Evolutionary conservation across 1,140 invertebrate genomes (phyloP).

Genomic region (Spodoptera litura): DNA sequence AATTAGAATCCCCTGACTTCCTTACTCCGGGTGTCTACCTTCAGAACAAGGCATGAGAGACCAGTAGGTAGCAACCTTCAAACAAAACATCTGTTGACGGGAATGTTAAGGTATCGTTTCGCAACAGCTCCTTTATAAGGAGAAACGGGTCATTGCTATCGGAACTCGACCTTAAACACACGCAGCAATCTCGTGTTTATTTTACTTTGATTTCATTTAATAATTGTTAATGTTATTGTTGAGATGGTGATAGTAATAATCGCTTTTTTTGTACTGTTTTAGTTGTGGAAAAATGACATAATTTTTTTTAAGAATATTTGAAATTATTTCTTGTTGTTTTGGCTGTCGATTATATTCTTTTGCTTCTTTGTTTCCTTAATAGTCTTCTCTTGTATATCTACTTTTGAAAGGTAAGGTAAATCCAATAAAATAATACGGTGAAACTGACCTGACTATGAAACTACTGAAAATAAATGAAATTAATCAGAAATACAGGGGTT

Average conservation of each 20-base stretch:
- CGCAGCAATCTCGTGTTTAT: slow-evolving; percentile 23
- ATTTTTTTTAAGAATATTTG: no score
- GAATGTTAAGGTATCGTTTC: slow-evolving; percentile 66
- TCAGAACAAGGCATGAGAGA: slow-evolving; percentile 5
- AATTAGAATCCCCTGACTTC: background rate
- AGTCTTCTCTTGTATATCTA: no score
- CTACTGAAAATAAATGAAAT: no score
- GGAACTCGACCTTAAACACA: slow-evolving; percentile 56
- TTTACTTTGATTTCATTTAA: slow-evolving; percentile 47
- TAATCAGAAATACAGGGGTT: no score
- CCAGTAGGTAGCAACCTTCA: slow-evolving; percentile 55
- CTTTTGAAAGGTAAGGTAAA: no score
- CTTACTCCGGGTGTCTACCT: slow-evolving; percentile 10
- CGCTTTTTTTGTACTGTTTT: no score
- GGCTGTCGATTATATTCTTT: no score
- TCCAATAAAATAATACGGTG: no score
- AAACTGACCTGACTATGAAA: no score
- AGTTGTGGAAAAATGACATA: no score
- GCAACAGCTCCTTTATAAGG: slow-evolving; percentile 63
- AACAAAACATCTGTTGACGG: slow-evolving; percentile 59
- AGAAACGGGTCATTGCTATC: slow-evolving; percentile 67
- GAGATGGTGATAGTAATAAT: background rate
- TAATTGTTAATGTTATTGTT: slow-evolving; percentile 8
- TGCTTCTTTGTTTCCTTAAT: no score
- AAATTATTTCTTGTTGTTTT: no score